A percentile compares a stretch with the other conserved stretches of the same genome.
Conservation (phyloP, 1,140 invertebrate genomes). For the Heterodera carotae region DNA sequence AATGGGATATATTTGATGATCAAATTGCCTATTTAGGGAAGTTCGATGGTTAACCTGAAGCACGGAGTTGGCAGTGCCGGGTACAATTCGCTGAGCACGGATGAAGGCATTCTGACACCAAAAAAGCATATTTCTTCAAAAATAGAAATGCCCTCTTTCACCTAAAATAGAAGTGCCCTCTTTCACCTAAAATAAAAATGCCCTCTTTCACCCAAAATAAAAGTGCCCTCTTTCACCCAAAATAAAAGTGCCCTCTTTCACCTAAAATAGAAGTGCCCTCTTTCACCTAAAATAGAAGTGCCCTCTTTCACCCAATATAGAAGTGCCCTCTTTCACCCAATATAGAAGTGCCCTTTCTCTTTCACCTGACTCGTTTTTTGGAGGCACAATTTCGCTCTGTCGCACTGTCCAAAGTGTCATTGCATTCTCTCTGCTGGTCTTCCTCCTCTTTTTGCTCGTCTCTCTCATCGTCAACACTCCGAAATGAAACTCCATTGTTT, state of each 20-base stretch:
- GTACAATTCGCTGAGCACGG: slow-evolving; percentile 62
- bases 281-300: no score
- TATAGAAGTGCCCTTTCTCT: background rate
- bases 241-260: no score
- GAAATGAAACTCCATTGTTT: background rate
- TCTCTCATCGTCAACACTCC: background rate
- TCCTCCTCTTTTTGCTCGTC: slow-evolving; percentile 23
- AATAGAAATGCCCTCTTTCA: slow-evolving; percentile 10
- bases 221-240: no score
- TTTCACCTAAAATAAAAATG: no score
- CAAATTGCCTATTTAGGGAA: slow-evolving; percentile 15
- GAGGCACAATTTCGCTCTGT: slow-evolving; percentile 43
- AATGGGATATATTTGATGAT: slow-evolving; percentile 7
- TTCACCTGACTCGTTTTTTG: slow-evolving; percentile 48
- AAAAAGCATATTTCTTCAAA: background rate
- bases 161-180: no score
- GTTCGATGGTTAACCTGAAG: slow-evolving; percentile 51
- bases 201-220: no score
- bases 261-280: no score
- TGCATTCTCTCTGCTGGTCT: no score
- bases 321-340: no score
- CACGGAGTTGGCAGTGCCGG: slow-evolving; percentile 61
- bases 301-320: no score
- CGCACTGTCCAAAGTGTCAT: slow-evolving; percentile 42
- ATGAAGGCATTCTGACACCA: slow-evolving; percentile 62